phyloP scores from a whole-genome alignment of 2,113 vertebrate species.

The Ornithorhynchus anatinus region DNA sequence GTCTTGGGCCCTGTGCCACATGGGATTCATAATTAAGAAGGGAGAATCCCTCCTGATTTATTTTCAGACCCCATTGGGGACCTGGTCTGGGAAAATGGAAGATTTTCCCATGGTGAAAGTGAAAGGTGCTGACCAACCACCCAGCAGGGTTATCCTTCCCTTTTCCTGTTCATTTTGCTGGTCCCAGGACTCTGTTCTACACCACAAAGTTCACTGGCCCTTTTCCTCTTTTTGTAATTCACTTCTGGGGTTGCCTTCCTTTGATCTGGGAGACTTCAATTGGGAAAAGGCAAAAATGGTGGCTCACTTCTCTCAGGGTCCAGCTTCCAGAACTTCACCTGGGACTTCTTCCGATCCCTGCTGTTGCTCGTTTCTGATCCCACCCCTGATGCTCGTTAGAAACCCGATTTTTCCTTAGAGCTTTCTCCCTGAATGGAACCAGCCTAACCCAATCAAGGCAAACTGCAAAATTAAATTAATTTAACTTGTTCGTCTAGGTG shows the following conservation, averaged over 20 bases:
- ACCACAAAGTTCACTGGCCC: conserved; percentile 44
- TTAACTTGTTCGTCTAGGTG: conserved; percentile 49
- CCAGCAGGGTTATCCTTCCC: conserved; percentile 59
- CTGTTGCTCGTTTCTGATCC: neutral
- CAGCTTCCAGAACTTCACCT: conserved; percentile 29
- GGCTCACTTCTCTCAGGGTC: conserved; percentile 32
- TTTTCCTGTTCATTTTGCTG: conserved; percentile 52
- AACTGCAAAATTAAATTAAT: conserved; percentile 62
- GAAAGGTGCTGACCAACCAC: conserved; percentile 63
- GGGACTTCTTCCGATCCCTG: conserved; percentile 4
- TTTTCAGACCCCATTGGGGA: conserved; percentile 63
- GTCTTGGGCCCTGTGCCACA: no score
- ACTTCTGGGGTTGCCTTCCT: conserved; percentile 49
- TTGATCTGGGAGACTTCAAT: conserved; percentile 38
- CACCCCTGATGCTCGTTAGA: neutral
- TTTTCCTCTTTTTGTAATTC: conserved; percentile 63
- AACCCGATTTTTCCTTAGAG: conserved; percentile 28
- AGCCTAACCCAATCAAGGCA: conserved; percentile 43
- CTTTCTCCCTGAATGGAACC: conserved; percentile 38
- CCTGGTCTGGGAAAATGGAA: conserved; percentile 61
- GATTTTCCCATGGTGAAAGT: conserved; percentile 62
- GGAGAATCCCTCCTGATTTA: conserved; percentile 61
- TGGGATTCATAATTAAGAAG: no score
- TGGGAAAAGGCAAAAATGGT: conserved; percentile 29
- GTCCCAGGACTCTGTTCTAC: conserved; percentile 46